Evolutionary conservation across 1,140 invertebrate species (phyloP), one percentile per base, ranked within the genome.

Genomic region (Drosophila santomea): DNA sequence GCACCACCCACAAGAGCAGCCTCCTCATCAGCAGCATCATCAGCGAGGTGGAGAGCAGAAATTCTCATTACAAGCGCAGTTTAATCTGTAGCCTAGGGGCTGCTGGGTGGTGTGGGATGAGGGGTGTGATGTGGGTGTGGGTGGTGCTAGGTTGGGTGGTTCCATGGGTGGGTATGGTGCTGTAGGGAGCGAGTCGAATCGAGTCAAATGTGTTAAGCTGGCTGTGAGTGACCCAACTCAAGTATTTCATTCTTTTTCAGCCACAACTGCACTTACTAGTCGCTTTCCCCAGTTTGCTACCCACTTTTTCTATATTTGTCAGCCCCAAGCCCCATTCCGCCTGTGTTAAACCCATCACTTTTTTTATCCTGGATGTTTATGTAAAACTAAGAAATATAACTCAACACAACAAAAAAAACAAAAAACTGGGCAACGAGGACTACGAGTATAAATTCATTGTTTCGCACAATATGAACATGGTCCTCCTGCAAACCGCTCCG

Each of bases 51-150:
- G 44, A 59, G 60, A 63, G 56, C 66, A 61, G 78, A 89, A 90
- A 89, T 84, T 88, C 84, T 88, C 84, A 88, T 88, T 88, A 88
- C 85, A 88, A 89, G 77, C 80, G 55, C 59, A 84, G 84, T 80
- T 88, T 89, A 88, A 90, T 88, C 84, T 90, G 72, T 58, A 75
- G 66, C 76, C 71, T 57, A 32, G 36, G 43, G 36, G 54, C 7
- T 20, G 2, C 3, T 50, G 36, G 25, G n/a, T 50, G 23, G 35
- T 11, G 47, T 32, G 38, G 3, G 14, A 10, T 35, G 20, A 35
- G 5, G 20, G 6, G 17, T 25, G 28, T 32, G 54, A 8, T 3
- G 43, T 3, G 36, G 61, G 4, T 45, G 20, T 38, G 35, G 54
- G 20, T n/a, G 25, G 20, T 43, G 15, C n/a, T 25, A n/a, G 23